phyloP scores from a whole-genome alignment of 2,888 invertebrate species.

The Choristoneura rosaceana region DNA sequence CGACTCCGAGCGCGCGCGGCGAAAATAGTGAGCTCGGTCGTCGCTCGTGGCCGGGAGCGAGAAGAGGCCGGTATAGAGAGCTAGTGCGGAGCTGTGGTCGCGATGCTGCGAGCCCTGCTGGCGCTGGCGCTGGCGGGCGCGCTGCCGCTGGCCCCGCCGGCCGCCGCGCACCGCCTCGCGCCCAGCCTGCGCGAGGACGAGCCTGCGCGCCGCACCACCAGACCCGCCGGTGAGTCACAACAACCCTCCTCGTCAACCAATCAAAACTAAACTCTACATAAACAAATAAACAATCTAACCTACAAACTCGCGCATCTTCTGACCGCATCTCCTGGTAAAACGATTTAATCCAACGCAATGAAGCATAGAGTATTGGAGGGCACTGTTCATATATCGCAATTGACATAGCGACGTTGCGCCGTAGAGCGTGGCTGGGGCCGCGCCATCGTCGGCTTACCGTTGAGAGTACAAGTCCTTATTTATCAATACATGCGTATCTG shows the following conservation, averaged over 20 bases:
- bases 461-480: constrained; percentile 51
- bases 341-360: constrained; percentile 60
- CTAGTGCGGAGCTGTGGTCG: constrained; percentile 60
- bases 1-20: constrained; percentile 69
- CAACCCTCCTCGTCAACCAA: not conserved
- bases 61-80: constrained; percentile 60
- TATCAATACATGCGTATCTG: constrained; percentile 49
- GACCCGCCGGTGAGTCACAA: constrained; percentile 88
- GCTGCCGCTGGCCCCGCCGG: constrained; percentile 66
- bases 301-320: constrained; percentile 52
- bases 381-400: constrained; percentile 43
- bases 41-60: constrained; percentile 69
- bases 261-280: not conserved
- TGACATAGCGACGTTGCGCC: constrained; percentile 43
- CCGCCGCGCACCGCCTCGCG: constrained; percentile 84
- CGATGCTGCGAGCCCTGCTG: constrained; percentile 71
- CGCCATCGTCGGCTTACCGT: constrained; percentile 42
- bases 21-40: constrained; percentile 76
- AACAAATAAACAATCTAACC: constrained; percentile 21
- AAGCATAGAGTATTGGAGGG: constrained; percentile 45
- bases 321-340: constrained; percentile 64
- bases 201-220: constrained; percentile 87
- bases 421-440: constrained; percentile 42
- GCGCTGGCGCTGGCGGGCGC: constrained; percentile 72
- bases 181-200: constrained; percentile 88